A percentile compares a stretch with the other conserved stretches of the same genome.
These are phyloP conservation scores for Protaetia brevitarsis DNA, from an alignment of 1,140 invertebrate species.

Conservation along the genomic window DNA sequence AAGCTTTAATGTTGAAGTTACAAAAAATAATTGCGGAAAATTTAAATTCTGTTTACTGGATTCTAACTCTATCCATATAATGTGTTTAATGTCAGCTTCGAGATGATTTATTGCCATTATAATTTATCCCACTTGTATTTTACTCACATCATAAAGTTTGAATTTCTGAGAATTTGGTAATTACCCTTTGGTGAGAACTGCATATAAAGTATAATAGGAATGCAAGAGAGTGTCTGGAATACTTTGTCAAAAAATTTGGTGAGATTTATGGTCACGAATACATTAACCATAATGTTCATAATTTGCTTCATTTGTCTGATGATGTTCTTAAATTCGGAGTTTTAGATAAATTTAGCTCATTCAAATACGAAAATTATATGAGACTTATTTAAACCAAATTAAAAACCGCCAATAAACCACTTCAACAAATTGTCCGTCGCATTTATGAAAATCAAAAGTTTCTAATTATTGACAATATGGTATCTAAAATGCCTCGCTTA, in stretches of 20 bases:
- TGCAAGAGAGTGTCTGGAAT: conserved; percentile 19
- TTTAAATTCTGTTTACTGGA: no score
- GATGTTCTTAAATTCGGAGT: conserved; percentile 20
- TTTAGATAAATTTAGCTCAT: conserved; percentile 25
- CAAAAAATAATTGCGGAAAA: no score
- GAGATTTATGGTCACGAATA: conserved; percentile 23
- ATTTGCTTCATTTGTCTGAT: conserved; percentile 24
- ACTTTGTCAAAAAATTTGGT: conserved; percentile 27
- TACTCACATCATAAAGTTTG: no score
- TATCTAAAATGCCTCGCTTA: no score
- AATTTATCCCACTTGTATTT: no score
- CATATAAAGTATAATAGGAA: conserved; percentile 19
- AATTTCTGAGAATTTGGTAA: no score
- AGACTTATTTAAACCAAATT: conserved; percentile 21
- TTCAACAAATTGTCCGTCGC: conserved; percentile 25
- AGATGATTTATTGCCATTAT: no score
- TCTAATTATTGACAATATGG: no score
- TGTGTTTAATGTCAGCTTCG: no score
- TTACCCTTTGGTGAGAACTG: no score
- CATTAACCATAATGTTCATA: conserved; percentile 26
- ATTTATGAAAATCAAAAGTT: not conserved
- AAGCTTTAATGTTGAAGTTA: no score
- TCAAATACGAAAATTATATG: conserved; percentile 28
- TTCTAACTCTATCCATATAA: no score
- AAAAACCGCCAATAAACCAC: conserved; percentile 15